These are phyloP conservation scores for Bruchidius siliquastri DNA, from an alignment of 2,888 invertebrate species.

Conservation along the genomic window DNA sequence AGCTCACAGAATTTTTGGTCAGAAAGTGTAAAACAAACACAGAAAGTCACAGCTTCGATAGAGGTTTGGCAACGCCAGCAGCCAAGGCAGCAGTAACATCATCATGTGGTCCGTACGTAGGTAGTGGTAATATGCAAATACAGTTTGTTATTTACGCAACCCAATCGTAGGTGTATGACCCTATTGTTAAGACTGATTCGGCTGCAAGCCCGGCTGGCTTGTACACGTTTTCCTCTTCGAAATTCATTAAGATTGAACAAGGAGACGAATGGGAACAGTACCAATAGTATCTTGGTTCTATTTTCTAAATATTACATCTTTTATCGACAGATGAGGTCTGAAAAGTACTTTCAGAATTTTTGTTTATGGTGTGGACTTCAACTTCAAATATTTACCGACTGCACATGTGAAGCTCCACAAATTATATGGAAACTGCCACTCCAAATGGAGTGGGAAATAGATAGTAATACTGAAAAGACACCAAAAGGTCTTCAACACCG, in stretches of 20 bases:
- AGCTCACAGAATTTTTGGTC: too few species aligned
- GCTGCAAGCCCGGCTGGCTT: neutral
- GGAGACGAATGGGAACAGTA: neutral
- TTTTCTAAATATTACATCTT: neutral
- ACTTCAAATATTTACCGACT: too few species aligned
- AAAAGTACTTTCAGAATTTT: too few species aligned
- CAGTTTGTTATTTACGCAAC: neutral
- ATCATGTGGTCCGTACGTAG: neutral
- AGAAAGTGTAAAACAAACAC: neutral
- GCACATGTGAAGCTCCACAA: too few species aligned
- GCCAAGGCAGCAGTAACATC: neutral
- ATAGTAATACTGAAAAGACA: too few species aligned
- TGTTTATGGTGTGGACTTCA: too few species aligned
- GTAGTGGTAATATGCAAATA: neutral
- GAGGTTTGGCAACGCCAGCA: neutral
- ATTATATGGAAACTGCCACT: too few species aligned
- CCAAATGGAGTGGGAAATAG: too few species aligned
- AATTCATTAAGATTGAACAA: neutral
- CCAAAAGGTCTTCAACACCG: too few species aligned
- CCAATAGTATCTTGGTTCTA: neutral
- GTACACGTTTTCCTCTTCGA: neutral
- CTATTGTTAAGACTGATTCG: neutral
- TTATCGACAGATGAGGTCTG: too few species aligned
- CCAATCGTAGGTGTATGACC: neutral
- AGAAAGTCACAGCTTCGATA: neutral